A percentile compares a stretch with the other conserved stretches of the same genome.
Conservation (phyloP, 2,888 invertebrate genomes). For the Bembecia ichneumoniformis region DNA sequence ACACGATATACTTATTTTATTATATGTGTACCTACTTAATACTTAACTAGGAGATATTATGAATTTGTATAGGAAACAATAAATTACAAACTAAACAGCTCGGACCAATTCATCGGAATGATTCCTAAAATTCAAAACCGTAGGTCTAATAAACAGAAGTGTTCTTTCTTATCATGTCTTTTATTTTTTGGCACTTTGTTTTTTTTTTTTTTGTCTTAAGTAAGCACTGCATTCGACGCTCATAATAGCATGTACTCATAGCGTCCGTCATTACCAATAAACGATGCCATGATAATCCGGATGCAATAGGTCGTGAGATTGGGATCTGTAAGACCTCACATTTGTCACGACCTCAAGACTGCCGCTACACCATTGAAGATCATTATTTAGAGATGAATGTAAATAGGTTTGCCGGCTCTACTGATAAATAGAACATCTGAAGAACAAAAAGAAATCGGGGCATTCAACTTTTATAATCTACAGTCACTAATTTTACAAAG, state of each 20-base stretch:
- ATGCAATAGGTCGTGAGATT: constrained; percentile 13
- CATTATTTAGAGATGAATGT: constrained; percentile 7
- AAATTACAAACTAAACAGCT: too few relatives aligned
- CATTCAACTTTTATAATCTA: not conserved
- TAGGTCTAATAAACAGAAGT: not conserved
- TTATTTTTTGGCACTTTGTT: not conserved
- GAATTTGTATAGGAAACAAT: too few relatives aligned
- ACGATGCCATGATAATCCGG: constrained; percentile 6
- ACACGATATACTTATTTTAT: too few relatives aligned
- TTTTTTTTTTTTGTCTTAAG: not conserved
- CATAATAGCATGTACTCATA: not conserved
- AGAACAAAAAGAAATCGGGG: not conserved
- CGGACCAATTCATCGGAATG: too few relatives aligned
- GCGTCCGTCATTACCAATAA: not conserved
- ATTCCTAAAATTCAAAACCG: too few relatives aligned
- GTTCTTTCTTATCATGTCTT: not conserved
- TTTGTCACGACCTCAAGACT: constrained; percentile 6
- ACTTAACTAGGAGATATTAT: too few relatives aligned
- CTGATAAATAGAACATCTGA: constrained; percentile 17
- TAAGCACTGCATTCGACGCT: not conserved
- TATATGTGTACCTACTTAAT: too few relatives aligned
- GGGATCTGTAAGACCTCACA: constrained; percentile 16
- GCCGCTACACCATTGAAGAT: constrained; percentile 11
- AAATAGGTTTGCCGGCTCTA: constrained; percentile 5
- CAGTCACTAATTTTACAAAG: too few relatives aligned